Base-by-base conservation (phyloP, 2,797 vertebrate genomes). In the Argyrosomus regius region DNA sequence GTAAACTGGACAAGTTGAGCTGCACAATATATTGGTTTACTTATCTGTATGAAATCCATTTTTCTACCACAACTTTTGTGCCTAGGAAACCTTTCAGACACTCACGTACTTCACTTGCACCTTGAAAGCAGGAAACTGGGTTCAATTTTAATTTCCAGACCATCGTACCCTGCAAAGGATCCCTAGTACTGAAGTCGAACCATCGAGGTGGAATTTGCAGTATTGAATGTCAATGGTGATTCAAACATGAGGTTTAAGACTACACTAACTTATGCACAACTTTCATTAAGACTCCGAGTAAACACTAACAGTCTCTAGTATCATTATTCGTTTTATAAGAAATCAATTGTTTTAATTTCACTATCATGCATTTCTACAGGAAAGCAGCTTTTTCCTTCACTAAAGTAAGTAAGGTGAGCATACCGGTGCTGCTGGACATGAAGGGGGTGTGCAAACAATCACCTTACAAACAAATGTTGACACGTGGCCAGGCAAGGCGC, bases 401-500 rank as follows among this genome's bases (percentile, higher is more conserved):
- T 58, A 46, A 80, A 84, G 43, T n/a, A 31, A 39, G 3, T 14
- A 28, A 43, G 82, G 48, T 69, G 71, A 77, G 72, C 24, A 43
- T 26, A 82, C 49, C n/a, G 80, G 83, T n/a, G 74, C 81, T 77
- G 71, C 63, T 61, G 31, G 50, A 80, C 74, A 45, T 57, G 26
- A 46, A 6, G 22, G 46, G 10, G 10, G 53, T 39, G 63, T 56
- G 73, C 75, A 49, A 66, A 78, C 75, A 46, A 39, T 69, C 49
- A 80, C 39, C 57, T 62, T 77, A 84, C 50, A 58, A 58, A 70
- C 62, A 75, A 74, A 87, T 49, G 50, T 52, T 69, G 81, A 89
- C 62, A 70, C 65, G 62, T 79, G 72, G 83, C 73, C 76, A 82
- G 68, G 77, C 70, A 75, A 85, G 69, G 73, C 14, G 66, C 72